Evolutionary conservation across 2,113 vertebrate genomes (phyloP), one percentile per base, ranked within the genome.

Genomic region (Hirundichthys speculiger): DNA sequence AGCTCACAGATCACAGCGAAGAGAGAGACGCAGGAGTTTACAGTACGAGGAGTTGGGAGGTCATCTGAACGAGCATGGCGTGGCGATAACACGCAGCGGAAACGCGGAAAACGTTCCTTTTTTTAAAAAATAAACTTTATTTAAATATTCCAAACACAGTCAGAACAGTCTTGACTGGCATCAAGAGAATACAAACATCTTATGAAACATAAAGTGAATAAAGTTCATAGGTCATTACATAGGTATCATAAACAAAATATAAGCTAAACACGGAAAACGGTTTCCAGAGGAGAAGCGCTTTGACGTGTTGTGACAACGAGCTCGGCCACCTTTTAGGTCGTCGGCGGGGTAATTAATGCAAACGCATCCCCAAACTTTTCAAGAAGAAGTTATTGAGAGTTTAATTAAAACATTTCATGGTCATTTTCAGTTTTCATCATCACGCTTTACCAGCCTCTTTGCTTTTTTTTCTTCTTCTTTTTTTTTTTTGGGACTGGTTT

Each of bases 61-160:
- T 71, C 15, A 67, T 81, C 52, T 73, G 64, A 79, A 71, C 18
- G 8, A 53, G 68, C 56, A 62, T 46, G 63, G 60, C 69, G 55
- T 10, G 41, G 61, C 68, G 8, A 58, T 69, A 72, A 71, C 71
- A 59, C 64, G 16, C 51, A 9, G 69, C 22, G 68, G 57, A 49
- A 78, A 63, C 57, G n/a, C n/a, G n/a, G n/a, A n/a, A n/a, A n/a
- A n/a, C n/a, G n/a, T n/a, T n/a, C n/a, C n/a, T n/a, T n/a, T n/a
- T n/a, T n/a, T n/a, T n/a, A n/a, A n/a, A n/a, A n/a, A n/a, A n/a
- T n/a, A n/a, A n/a, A n/a, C n/a, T n/a, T n/a, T n/a, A n/a, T n/a
- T n/a, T n/a, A n/a, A n/a, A n/a, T n/a, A n/a, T n/a, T n/a, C n/a
- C n/a, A n/a, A n/a, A n/a, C n/a, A n/a, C n/a, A n/a, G n/a, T n/a